Evolutionary conservation across 2,113 vertebrate species (phyloP).

Genomic region (human (Homo sapiens)): DNA sequence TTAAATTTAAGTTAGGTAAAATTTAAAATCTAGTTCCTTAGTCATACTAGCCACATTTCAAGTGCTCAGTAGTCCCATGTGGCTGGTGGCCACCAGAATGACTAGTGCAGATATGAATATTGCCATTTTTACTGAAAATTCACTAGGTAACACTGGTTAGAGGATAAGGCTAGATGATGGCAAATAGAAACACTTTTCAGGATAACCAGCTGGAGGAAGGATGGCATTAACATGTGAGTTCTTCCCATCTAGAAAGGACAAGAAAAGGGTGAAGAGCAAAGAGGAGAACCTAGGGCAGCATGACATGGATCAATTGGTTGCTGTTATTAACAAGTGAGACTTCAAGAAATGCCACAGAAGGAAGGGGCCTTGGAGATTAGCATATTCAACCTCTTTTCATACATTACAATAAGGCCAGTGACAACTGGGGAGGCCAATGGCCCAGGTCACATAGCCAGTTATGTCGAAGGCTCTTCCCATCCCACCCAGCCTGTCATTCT

Average conservation of each 20-base stretch:
- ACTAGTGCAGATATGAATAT: neutral
- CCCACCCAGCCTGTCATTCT: neutral
- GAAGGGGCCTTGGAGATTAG: neutral
- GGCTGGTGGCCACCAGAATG: neutral
- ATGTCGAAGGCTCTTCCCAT: neutral
- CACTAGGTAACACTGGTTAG: neutral
- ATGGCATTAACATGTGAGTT: neutral
- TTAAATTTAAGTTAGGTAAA: neutral
- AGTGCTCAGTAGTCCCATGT: neutral
- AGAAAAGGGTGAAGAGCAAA: neutral
- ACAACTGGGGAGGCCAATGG: neutral
- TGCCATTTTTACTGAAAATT: neutral
- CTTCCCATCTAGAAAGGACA: neutral
- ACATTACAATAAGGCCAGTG: neutral
- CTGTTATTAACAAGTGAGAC: neutral
- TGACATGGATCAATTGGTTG: neutral
- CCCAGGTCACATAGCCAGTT: neutral
- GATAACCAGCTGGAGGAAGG: neutral
- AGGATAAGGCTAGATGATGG: neutral
- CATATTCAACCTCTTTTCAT: neutral
- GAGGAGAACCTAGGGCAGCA: neutral
- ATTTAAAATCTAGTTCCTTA: neutral
- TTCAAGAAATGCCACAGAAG: conserved; percentile 9
- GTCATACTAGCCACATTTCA: neutral
- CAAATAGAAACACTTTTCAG: neutral